These are phyloP conservation scores for Masticophis lateralis DNA, from an alignment of 2,797 vertebrate species.

Conservation along the genomic window DNA sequence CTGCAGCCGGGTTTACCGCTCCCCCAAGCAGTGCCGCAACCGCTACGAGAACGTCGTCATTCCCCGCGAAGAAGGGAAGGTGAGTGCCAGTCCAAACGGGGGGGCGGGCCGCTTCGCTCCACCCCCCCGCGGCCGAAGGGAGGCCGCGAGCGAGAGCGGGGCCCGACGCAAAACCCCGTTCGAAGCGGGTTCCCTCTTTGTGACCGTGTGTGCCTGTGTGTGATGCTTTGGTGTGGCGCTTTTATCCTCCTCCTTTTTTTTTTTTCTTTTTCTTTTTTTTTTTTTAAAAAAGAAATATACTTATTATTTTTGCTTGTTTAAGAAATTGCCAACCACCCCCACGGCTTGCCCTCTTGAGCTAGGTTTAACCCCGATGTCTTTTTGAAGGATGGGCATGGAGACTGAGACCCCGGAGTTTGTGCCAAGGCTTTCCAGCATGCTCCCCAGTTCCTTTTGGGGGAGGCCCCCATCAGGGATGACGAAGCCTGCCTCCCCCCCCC, in stretches of 20 bases:
- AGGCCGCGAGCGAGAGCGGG: fast-evolving
- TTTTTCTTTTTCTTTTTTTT: background rate
- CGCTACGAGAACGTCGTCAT: slow-evolving; percentile 94
- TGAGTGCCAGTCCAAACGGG: slow-evolving; percentile 53
- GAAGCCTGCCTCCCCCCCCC: background rate
- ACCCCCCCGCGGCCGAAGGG: background rate
- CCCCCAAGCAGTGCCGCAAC: slow-evolving; percentile 91
- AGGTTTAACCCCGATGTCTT: background rate
- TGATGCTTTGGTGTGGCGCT: background rate
- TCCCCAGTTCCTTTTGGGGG: background rate
- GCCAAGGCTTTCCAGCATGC: slow-evolving; percentile 17
- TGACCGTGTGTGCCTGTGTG: background rate
- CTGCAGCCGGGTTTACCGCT: slow-evolving; percentile 92
- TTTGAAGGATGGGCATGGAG: slow-evolving; percentile 5
- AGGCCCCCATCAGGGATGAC: background rate
- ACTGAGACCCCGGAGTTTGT: background rate
- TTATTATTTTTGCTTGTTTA: background rate
- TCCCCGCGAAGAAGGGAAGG: slow-evolving; percentile 93
- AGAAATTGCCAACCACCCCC: background rate
- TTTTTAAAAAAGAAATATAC: slow-evolving; percentile 23
- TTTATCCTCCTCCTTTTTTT: background rate
- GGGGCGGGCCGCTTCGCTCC: slow-evolving; percentile 14
- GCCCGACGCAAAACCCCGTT: background rate
- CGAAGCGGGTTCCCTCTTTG: background rate
- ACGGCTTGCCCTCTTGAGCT: background rate